Percentiles rank a stretch among this genome's conserved stretches.
Conservation (phyloP, 2,113 vertebrate species). For the Setophaga petechia region DNA sequence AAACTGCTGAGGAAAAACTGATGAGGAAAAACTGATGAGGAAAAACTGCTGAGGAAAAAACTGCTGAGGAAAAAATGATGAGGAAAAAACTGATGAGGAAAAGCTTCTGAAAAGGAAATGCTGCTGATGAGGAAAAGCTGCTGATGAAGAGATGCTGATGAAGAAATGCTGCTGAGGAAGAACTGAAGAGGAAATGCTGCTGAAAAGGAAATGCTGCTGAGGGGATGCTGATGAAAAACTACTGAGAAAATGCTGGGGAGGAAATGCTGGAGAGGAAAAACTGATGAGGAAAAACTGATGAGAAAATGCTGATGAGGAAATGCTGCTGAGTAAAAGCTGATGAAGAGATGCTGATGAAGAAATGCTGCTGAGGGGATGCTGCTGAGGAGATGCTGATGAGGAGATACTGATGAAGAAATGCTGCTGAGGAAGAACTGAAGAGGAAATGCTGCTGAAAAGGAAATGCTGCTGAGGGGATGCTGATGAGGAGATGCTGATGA, state of each 20-base stretch:
- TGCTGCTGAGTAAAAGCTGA: neutral
- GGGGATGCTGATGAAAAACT: neutral
- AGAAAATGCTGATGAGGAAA: neutral
- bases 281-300: no score
- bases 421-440: neutral
- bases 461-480: neutral
- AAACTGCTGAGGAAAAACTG: rapidly evolving
- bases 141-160: no score
- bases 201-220: no score
- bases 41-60: rapidly evolving
- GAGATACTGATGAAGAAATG: neutral
- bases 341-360: neutral
- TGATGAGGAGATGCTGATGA: neutral
- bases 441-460: no score
- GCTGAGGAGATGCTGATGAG: neutral
- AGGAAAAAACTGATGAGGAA: neutral
- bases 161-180: neutral
- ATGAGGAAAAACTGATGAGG: neutral
- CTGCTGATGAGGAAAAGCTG: neutral
- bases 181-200: no score
- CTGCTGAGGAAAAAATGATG: neutral
- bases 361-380: no score
- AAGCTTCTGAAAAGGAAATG: neutral
- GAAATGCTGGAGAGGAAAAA: neutral
- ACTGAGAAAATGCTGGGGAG: no score